Percentiles rank a stretch among this genome's conserved stretches.
phyloP scores from a whole-genome alignment of 2,888 invertebrate species.

The Eremobia ochroleuca region DNA sequence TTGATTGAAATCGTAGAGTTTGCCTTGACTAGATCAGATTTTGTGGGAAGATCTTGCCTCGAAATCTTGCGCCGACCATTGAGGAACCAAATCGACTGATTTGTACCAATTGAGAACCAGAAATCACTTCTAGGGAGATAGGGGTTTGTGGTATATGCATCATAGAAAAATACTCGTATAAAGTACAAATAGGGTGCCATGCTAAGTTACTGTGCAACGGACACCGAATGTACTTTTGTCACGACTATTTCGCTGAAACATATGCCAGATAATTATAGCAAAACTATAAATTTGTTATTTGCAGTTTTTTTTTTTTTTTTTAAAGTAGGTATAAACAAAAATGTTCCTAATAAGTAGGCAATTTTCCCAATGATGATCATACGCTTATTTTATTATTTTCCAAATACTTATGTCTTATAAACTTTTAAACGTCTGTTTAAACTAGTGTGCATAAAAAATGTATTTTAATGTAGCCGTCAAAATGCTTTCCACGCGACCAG shows the following conservation, averaged over 20 bases:
- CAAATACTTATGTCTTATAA: neutral
- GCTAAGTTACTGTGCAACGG: neutral
- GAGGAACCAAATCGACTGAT: neutral
- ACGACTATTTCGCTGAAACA: neutral
- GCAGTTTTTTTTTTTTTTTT: neutral
- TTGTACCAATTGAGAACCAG: neutral
- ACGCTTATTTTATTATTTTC: neutral
- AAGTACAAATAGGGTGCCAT: no score
- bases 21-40: neutral
- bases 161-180: no score
- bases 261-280: neutral
- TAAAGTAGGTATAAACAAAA: neutral
- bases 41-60: neutral
- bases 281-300: neutral
- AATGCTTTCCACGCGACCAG: neutral
- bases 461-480: neutral
- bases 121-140: neutral
- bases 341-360: neutral
- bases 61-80: neutral
- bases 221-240: neutral
- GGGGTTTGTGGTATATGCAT: no score
- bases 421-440: neutral
- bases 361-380: neutral
- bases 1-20: neutral
- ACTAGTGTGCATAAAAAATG: neutral